Base-by-base conservation (phyloP, 2,888 invertebrate species). In the Drosophila leonis region DNA sequence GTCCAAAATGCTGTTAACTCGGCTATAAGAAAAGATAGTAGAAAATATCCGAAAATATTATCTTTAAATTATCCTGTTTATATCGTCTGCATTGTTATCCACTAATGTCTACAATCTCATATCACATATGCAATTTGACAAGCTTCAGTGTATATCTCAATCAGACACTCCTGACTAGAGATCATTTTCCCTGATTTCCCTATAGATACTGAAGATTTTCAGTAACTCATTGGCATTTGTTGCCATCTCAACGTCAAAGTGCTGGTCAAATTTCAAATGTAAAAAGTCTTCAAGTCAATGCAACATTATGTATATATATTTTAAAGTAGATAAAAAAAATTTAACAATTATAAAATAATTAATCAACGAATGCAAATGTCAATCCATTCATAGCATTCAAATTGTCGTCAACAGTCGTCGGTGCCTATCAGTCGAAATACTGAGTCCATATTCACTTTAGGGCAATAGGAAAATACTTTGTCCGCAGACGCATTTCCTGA, bases 401-500 rank as follows among this genome's bases (percentile, higher is more conserved):
- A n/a, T 10, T 3, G 41, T 31, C 9, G 55, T 42, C 57, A 57
- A 13, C 1, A 44, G 15, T 24, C 10, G 15, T 24, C 10, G 42
- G 15, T n/a, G 20, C 13, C 41, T 24, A 44, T 24, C 44, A 44
- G 24, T 57, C 33, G 4, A n/a, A 44, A 44, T 44, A 15, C 15
- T 42, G 33, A 18, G n/a, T 37, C 46, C 41, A 24, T 61, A 10
- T 13, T 24, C 24, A 8, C 4, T 39, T 29, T 46, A 41, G 1
- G 31, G 18, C 27, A 65, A 8, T 8, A 48, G 48, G 46, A 48
- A 4, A 10, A 4, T 0, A 0, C 42, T 20, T 7, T 61, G 12
- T 3, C 59, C 61, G 55, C 80, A 80, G 31, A 73, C 80, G 8
- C 80, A 73, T 13, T 20, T 18, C 27, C 31, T 46, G 1, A 83